These are phyloP conservation scores for Melopsittacus undulatus DNA, from an alignment of 2,797 vertebrate genomes.

Conservation along the genomic window DNA sequence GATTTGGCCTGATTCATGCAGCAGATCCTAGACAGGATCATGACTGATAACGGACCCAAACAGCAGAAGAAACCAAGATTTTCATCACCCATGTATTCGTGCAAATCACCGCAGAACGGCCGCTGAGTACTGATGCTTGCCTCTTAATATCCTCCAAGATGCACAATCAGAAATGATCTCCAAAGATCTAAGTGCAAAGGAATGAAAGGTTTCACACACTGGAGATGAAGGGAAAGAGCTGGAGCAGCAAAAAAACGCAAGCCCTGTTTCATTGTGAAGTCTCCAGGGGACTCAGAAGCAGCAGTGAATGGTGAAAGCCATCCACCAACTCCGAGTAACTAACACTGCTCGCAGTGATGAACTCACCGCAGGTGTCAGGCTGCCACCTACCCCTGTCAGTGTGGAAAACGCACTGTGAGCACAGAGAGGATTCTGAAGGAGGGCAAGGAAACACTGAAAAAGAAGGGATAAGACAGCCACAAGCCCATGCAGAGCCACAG, in stretches of 20 bases:
- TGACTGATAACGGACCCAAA: background rate
- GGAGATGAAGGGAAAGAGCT: background rate
- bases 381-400: background rate
- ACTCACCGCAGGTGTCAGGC: background rate
- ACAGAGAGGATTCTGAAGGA: background rate
- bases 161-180: conserved; percentile 25
- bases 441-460: background rate
- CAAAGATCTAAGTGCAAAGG: background rate
- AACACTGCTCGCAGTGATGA: background rate
- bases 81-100: background rate
- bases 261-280: background rate
- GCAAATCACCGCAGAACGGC: background rate
- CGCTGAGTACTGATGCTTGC: background rate
- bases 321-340: conserved; percentile 3
- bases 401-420: background rate
- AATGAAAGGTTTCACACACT: background rate
- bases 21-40: conserved; percentile 9
- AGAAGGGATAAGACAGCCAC: background rate
- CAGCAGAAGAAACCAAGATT: conserved; percentile 1
- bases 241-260: conserved; percentile 7
- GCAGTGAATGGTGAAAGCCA: background rate
- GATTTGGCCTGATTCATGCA: background rate
- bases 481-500: background rate
- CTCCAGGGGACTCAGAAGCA: conserved; percentile 15
- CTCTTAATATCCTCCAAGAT: conserved; percentile 11